Conservation (phyloP, 1,140 invertebrate species). For the Drosophila suzukii region DNA sequence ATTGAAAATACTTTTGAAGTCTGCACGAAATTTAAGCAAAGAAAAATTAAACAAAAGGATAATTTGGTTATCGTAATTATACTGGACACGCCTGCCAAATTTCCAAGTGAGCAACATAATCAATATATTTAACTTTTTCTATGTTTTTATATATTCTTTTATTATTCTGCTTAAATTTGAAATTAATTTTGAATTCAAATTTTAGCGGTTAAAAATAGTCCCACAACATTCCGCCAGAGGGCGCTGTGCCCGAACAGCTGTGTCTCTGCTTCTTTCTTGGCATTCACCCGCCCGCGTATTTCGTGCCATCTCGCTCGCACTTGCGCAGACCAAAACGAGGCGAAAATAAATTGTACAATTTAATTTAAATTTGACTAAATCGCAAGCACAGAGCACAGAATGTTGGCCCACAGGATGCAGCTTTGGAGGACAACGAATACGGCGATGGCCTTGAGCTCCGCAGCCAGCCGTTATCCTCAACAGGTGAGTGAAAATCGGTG, state of each 20-base stretch:
- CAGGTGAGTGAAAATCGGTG: slow-evolving; percentile 48
- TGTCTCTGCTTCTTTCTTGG: not conserved
- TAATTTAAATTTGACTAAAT: slow-evolving; percentile 43
- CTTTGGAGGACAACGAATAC: slow-evolving; percentile 55
- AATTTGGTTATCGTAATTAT: not conserved
- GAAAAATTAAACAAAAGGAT: not conserved
- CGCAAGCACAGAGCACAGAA: slow-evolving; percentile 38
- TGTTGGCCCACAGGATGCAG: slow-evolving; percentile 72
- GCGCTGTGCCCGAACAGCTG: slow-evolving; percentile 4
- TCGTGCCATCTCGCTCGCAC: slow-evolving; percentile 6
- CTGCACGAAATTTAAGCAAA: not conserved
- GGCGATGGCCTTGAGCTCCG: slow-evolving; percentile 19
- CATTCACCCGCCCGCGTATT: not conserved
- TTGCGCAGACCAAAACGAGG: slow-evolving; percentile 10
- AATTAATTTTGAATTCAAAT: not conserved
- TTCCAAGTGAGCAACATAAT: not conserved
- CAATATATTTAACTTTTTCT: not conserved
- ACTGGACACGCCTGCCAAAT: not conserved
- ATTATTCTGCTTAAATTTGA: too few species aligned
- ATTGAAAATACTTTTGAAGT: not conserved
- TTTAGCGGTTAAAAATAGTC: not conserved
- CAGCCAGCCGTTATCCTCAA: slow-evolving; percentile 16
- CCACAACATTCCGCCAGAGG: not conserved
- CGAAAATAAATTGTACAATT: slow-evolving; percentile 33
- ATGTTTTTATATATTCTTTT: too few species aligned